A percentile compares a stretch with the other conserved stretches of the same genome.
Evolutionary conservation across 2,113 vertebrate genomes (phyloP).

Genomic region (Corythornis madagascariensis): DNA sequence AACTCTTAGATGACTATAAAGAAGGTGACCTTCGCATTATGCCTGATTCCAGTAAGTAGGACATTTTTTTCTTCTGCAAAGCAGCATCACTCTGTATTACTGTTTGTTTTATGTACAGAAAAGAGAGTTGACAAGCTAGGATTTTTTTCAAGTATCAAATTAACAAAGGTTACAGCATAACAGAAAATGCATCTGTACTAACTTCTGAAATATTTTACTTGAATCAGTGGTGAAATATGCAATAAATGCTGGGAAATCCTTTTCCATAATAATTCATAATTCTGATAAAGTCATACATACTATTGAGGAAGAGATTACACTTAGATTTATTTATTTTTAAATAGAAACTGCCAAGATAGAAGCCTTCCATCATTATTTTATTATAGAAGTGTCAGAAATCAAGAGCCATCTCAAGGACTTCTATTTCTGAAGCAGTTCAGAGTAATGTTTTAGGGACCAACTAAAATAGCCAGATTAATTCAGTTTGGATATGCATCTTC

Average conservation of each 20-base stretch:
- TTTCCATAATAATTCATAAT: background rate
- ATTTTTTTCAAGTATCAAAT: background rate
- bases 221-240: background rate
- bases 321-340: background rate
- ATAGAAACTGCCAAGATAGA: background rate
- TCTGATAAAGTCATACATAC: background rate
- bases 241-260: background rate
- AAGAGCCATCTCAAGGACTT: background rate
- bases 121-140: background rate
- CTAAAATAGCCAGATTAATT: background rate
- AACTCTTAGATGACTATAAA: slow-evolving; percentile 96
- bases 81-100: background rate
- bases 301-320: background rate
- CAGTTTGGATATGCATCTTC: background rate
- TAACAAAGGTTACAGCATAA: background rate
- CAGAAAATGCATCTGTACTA: background rate
- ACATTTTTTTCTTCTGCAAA: background rate
- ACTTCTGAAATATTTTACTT: background rate
- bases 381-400: slow-evolving; percentile 7
- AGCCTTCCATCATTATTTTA: background rate
- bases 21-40: slow-evolving; percentile 97
- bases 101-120: background rate
- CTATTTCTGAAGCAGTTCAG: background rate
- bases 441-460: background rate
- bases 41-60: slow-evolving; percentile 92